Evolutionary conservation across 2,888 invertebrate genomes (phyloP).

Genomic region (Calameuta filiformis): DNA sequence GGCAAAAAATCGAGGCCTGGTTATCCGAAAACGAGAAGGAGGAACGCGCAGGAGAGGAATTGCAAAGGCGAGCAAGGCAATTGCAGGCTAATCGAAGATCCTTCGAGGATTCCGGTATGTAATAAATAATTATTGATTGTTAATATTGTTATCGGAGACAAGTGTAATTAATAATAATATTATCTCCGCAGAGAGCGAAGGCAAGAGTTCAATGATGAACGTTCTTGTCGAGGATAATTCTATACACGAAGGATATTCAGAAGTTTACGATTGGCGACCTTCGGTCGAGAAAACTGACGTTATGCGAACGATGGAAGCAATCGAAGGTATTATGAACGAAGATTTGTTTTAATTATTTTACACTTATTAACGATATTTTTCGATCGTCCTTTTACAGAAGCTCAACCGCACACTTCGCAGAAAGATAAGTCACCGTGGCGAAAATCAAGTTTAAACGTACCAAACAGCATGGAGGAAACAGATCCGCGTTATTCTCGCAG

Average conservation of each 20-base stretch:
- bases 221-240: slow-evolving; percentile 80
- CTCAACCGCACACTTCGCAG: slow-evolving; percentile 72
- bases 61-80: slow-evolving; percentile 74
- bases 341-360: not conserved
- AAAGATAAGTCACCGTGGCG: slow-evolving; percentile 84
- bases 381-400: slow-evolving; percentile 67
- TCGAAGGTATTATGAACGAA: slow-evolving; percentile 76
- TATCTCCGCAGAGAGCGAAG: slow-evolving; percentile 77
- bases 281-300: slow-evolving; percentile 86
- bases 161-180: slow-evolving; percentile 8
- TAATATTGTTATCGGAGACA: slow-evolving; percentile 6
- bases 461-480: slow-evolving; percentile 74
- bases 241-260: slow-evolving; percentile 69
- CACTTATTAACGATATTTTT: not conserved
- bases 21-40: slow-evolving; percentile 86
- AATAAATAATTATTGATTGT: slow-evolving; percentile 2
- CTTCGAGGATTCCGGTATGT: slow-evolving; percentile 84
- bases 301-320: slow-evolving; percentile 85
- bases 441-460: slow-evolving; percentile 76
- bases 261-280: slow-evolving; percentile 84
- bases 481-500: slow-evolving; percentile 70
- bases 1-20: slow-evolving; percentile 93
- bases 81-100: slow-evolving; percentile 80
- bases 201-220: slow-evolving; percentile 76
- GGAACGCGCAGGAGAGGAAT: slow-evolving; percentile 78